A percentile compares a stretch with the other conserved stretches of the same genome.
phyloP scores from a whole-genome alignment of 2,888 invertebrate genomes.

The Mayetiola destructor region DNA sequence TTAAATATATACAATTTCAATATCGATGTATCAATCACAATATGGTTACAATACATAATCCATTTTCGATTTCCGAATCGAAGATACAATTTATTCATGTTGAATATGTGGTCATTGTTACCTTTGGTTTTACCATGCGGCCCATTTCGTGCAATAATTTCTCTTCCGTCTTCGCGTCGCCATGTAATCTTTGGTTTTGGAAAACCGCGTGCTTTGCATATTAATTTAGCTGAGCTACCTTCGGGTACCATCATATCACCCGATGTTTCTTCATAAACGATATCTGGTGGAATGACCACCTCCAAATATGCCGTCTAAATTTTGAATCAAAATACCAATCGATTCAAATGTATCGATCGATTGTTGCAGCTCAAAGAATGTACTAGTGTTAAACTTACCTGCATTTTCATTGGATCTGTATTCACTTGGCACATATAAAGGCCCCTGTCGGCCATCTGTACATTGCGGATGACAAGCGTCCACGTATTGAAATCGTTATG shows the following conservation, averaged over 20 bases:
- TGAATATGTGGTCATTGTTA: conserved; percentile 22
- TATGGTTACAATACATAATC: too few species aligned
- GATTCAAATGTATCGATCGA: not conserved
- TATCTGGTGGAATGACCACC: conserved; percentile 84
- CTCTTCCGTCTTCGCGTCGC: conserved; percentile 73
- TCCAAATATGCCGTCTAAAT: conserved; percentile 68
- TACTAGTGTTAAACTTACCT: conserved; percentile 49
- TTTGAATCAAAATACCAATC: not conserved
- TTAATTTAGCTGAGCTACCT: conserved; percentile 73
- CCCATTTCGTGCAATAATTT: conserved; percentile 62
- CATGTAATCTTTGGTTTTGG: conserved; percentile 68
- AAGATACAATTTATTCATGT: not conserved
- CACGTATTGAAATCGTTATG: conserved; percentile 88
- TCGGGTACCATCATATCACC: conserved; percentile 93
- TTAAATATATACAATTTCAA: too few species aligned
- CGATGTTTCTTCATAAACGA: conserved; percentile 76
- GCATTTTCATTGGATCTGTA: conserved; percentile 88
- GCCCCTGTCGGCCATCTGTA: conserved; percentile 73
- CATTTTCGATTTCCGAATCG: not conserved
- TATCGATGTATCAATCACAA: too few species aligned
- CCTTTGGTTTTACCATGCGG: conserved; percentile 61
- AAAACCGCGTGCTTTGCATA: conserved; percentile 72
- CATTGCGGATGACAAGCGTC: conserved; percentile 76
- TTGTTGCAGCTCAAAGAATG: not conserved
- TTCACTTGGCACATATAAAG: conserved; percentile 85